Evolutionary conservation across 2,888 invertebrate species (phyloP).

Genomic region (Periphyllus acericola): DNA sequence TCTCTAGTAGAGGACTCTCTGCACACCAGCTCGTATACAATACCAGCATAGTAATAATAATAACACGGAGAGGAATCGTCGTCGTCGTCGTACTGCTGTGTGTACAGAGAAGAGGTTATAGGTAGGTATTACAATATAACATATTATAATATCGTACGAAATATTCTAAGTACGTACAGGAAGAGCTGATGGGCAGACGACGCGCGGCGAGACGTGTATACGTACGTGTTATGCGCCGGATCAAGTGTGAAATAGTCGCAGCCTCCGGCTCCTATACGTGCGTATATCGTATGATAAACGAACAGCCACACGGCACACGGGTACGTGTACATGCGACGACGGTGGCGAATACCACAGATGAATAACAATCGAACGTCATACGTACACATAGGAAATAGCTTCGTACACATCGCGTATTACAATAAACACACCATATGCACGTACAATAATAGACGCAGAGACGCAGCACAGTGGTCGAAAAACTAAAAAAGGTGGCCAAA

Average conservation of each 20-base stretch:
- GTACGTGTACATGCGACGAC: neutral
- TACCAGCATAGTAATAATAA: no score
- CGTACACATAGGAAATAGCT: neutral
- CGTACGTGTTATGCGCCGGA: neutral
- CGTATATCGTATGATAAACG: neutral
- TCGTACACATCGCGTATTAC: neutral
- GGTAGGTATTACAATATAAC: neutral
- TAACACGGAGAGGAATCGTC: no score
- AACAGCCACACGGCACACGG: neutral
- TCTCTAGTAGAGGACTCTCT: no score
- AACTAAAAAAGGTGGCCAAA: no score
- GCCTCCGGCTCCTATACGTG: conserved; percentile 34
- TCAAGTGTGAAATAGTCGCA: conserved; percentile 55
- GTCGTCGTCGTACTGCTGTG: neutral
- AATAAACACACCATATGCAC: no score
- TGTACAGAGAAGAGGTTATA: neutral
- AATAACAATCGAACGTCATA: conserved; percentile 37
- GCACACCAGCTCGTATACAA: no score
- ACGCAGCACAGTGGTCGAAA: no score
- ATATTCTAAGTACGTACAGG: neutral
- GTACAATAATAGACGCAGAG: no score
- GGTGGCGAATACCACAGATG: conserved; percentile 44
- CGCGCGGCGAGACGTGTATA: neutral
- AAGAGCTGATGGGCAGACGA: neutral
- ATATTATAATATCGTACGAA: neutral